Conservation (phyloP, 2,113 vertebrate species). For the Ramphastos sulfuratus region DNA sequence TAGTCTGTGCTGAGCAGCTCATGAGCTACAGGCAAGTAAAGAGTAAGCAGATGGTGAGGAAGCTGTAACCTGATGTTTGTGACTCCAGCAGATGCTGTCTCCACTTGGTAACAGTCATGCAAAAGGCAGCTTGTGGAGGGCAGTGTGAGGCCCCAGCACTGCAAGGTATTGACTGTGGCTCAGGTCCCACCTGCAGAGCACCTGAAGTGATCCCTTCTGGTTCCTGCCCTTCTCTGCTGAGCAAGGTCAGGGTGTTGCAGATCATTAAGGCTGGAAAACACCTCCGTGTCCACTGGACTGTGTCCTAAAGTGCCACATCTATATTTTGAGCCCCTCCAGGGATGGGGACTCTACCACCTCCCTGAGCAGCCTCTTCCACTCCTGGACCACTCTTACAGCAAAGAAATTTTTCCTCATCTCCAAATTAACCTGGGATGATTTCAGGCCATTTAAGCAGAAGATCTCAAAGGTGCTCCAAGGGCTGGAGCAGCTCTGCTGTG, state of each 20-base stretch:
- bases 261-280: neutral
- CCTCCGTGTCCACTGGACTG: too few species aligned
- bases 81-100: neutral
- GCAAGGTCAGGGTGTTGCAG: neutral
- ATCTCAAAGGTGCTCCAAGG: too few species aligned
- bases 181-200: neutral
- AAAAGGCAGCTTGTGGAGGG: neutral
- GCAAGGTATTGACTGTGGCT: neutral
- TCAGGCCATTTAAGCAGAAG: too few species aligned
- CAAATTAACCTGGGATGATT: too few species aligned
- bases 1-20: neutral
- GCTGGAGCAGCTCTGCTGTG: too few species aligned
- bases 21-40: neutral
- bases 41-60: neutral
- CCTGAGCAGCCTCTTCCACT: too few species aligned
- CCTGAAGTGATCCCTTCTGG: accelerated
- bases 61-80: neutral
- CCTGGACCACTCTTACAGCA: too few species aligned
- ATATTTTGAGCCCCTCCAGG: too few species aligned
- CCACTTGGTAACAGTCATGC: neutral
- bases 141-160: neutral
- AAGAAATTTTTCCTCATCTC: too few species aligned
- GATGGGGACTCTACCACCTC: too few species aligned
- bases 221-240: neutral
- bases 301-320: too few species aligned